Base-by-base conservation (phyloP, 2,888 invertebrate species). In the Drosophila anomelani region DNA sequence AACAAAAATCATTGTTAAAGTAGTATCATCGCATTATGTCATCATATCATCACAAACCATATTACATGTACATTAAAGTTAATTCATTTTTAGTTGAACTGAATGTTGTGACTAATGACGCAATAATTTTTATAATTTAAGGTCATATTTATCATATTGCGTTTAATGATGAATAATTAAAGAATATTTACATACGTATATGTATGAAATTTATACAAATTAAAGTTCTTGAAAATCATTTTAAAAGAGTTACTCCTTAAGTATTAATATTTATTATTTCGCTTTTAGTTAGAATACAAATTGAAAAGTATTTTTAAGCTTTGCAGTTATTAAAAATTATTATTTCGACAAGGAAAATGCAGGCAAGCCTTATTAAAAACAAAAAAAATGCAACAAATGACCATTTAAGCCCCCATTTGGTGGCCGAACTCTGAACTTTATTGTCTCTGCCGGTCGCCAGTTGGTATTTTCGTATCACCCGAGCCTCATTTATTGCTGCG, bases 371-470 rank as follows among this genome's bases (percentile, higher is more conserved):
- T 49, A 49, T 49, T 32, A 34, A 32, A 26, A 26, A 26, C n/a
- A 29, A 46, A 47, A 29, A 47, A 26, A 20, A 9, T 12, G 7
- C 32, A 29, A 47, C 23, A 66, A 44, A 20, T 68, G 67, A 38
- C 54, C 67, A 55, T 67, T 66, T 36, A 23, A n/a, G 29, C 36
- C 49, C 51, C 17, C 66, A 46, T 63, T 53, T 72, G 75, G 32
- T 58, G 54, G 51, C 46, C 70, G 85, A 84, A 84, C 85, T 86
- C 56, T 82, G 82, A 87, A 69, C 85, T 82, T 73, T 81, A 64
- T 79, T 81, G 72, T 75, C 57, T 46, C 60, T 38, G 43, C 41
- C 32, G 39, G 39, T 59, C 32, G 36, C 36, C 49, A 32, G 58
- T 26, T 64, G 63, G 63, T 64, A 64, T 49, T 51, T 51, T 51